Percentiles rank a stretch among this genome's conserved stretches.
phyloP scores from a whole-genome alignment of 2,888 invertebrate species.

The Ophioninae sp. region DNA sequence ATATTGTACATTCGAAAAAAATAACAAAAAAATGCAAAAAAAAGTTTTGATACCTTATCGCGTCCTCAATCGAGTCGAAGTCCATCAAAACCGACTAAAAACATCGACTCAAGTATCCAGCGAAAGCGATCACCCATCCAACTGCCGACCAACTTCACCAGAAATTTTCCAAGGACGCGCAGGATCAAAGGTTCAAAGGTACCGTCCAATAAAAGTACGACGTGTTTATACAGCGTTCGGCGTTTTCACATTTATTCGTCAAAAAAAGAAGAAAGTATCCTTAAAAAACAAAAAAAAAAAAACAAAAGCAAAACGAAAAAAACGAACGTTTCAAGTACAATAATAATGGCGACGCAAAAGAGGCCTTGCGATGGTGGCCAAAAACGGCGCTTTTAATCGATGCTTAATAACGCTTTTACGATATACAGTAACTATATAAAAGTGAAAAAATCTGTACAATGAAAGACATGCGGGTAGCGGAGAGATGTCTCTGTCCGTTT shows the following conservation, averaged over 20 bases:
- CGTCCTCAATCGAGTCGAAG: too few species aligned
- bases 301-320: slow-evolving; percentile 15
- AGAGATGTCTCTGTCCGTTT: slow-evolving; percentile 79
- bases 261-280: slow-evolving; percentile 72
- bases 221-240: slow-evolving; percentile 70
- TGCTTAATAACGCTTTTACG: slow-evolving; percentile 68
- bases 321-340: slow-evolving; percentile 76
- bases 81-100: background rate
- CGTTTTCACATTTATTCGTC: slow-evolving; percentile 81
- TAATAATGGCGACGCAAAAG: slow-evolving; percentile 75
- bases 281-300: slow-evolving; percentile 29
- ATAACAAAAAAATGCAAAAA: too few species aligned
- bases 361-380: slow-evolving; percentile 22
- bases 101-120: background rate
- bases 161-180: background rate
- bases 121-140: background rate
- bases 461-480: slow-evolving; percentile 81
- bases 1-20: too few species aligned
- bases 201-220: slow-evolving; percentile 41
- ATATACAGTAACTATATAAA: slow-evolving; percentile 77
- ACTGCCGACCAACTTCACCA: background rate
- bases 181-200: slow-evolving; percentile 2
- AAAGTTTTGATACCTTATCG: too few species aligned
- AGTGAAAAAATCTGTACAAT: slow-evolving; percentile 81
- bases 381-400: slow-evolving; percentile 72